A percentile compares a stretch with the other conserved stretches of the same genome.
Conservation (phyloP, 2,113 vertebrate genomes). For the Emydocephalus ijimae region DNA sequence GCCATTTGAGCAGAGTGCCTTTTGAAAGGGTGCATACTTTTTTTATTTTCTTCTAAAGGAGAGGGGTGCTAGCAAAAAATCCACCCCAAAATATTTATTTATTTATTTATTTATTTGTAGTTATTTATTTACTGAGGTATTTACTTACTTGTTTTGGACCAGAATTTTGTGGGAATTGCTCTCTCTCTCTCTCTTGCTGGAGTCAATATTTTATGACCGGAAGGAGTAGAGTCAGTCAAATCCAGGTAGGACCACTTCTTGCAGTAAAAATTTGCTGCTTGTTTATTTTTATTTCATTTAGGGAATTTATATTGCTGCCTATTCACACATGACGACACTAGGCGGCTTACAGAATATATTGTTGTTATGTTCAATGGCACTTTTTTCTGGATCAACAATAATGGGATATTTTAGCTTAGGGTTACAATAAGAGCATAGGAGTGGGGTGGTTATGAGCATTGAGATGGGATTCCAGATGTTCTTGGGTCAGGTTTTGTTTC, state of each 20-base stretch:
- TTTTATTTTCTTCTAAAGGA: background rate
- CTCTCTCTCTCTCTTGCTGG: background rate
- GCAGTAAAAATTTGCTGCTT: background rate
- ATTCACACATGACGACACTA: too few species aligned
- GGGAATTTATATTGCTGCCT: too few species aligned
- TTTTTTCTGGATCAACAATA: background rate
- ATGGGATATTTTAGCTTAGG: background rate
- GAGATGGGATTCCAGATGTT: background rate
- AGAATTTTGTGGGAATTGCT: background rate
- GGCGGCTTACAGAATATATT: too few species aligned
- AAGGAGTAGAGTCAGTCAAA: too few species aligned
- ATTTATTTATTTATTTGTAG: background rate
- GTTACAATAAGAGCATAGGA: background rate
- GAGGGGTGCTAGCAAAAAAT: background rate
- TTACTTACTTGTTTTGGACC: background rate
- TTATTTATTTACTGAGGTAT: too few species aligned
- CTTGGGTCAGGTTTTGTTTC: background rate
- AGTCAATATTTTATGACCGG: background rate
- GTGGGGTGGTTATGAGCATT: background rate
- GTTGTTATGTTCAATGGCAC: background rate
- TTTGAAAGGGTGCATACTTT: background rate
- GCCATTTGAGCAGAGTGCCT: slow-evolving; percentile 19
- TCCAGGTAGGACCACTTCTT: background rate
- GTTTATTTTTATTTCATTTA: too few species aligned
- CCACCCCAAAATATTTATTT: background rate